A percentile compares a stretch with the other conserved stretches of the same genome.
phyloP scores from a whole-genome alignment of 2,797 vertebrate genomes.

The Mormyrops attenuatus region DNA sequence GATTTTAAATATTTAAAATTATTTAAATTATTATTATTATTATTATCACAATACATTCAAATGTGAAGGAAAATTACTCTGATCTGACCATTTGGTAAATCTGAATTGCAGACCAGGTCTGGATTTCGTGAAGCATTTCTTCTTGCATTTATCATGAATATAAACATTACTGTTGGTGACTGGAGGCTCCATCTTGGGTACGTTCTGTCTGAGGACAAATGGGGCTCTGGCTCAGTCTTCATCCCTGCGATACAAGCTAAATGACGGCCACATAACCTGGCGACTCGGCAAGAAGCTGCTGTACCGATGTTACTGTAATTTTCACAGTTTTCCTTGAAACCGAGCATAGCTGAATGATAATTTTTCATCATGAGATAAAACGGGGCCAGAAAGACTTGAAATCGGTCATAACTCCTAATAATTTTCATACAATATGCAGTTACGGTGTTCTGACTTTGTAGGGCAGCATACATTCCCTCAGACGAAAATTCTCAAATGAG shows the following conservation, averaged over 20 bases:
- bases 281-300: conserved; percentile 36
- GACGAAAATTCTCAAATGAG: neutral
- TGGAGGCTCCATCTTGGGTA: neutral
- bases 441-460: neutral
- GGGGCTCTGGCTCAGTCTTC: conserved; percentile 20
- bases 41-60: neutral
- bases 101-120: neutral
- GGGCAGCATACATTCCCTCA: neutral
- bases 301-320: conserved; percentile 31
- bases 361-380: too few relatives aligned
- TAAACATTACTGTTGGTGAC: neutral
- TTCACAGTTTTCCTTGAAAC: too few relatives aligned
- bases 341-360: too few relatives aligned
- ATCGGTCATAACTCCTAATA: neutral
- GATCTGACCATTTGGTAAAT: neutral
- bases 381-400: neutral
- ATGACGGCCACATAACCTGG: conserved; percentile 21
- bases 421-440: neutral
- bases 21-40: neutral
- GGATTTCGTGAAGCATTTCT: neutral
- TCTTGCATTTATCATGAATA: neutral
- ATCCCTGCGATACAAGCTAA: neutral
- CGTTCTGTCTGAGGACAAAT: neutral
- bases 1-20: neutral
- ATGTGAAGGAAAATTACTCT: neutral